Conservation (phyloP, 2,888 invertebrate genomes). For the Trachelus stipa region DNA sequence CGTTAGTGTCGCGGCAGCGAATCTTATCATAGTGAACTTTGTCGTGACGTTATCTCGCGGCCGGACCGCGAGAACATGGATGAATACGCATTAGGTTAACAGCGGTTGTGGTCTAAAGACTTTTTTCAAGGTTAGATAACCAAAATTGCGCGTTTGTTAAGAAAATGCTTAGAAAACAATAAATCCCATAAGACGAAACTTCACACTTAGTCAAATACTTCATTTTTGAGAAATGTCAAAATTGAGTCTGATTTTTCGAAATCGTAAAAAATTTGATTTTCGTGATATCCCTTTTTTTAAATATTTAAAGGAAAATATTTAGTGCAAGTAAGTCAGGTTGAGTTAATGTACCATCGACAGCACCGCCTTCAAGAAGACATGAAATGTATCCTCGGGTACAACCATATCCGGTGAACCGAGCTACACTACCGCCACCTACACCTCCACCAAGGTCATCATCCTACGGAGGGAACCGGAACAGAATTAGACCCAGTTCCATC, state of each 20-base stretch:
- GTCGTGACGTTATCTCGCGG: conserved; percentile 4
- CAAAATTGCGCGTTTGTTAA: too few relatives aligned
- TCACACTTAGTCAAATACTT: too few relatives aligned
- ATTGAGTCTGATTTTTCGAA: too few relatives aligned
- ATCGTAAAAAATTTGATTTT: neutral
- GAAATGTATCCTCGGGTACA: conserved; percentile 9
- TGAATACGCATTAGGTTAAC: neutral
- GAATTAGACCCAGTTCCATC: conserved; percentile 47
- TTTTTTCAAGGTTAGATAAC: neutral
- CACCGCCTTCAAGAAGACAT: conserved; percentile 39
- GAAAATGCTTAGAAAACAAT: neutral
- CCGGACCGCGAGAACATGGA: neutral
- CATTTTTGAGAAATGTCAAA: too few relatives aligned
- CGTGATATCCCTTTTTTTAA: neutral
- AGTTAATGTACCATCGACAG: conserved; percentile 29
- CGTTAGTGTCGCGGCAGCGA: neutral
- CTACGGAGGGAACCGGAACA: conserved; percentile 45
- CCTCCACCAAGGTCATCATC: conserved; percentile 55
- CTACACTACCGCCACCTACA: conserved; percentile 34
- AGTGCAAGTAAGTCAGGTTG: conserved; percentile 10
- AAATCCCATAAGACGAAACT: too few relatives aligned
- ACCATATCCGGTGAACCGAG: neutral
- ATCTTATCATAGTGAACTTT: conserved; percentile 16
- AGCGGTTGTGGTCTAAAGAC: neutral
- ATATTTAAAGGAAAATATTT: neutral